Percentiles rank a stretch among this genome's conserved stretches.
These are phyloP conservation scores for Tetramorium simillimum DNA, from an alignment of 1,140 invertebrate genomes.

Conservation along the genomic window DNA sequence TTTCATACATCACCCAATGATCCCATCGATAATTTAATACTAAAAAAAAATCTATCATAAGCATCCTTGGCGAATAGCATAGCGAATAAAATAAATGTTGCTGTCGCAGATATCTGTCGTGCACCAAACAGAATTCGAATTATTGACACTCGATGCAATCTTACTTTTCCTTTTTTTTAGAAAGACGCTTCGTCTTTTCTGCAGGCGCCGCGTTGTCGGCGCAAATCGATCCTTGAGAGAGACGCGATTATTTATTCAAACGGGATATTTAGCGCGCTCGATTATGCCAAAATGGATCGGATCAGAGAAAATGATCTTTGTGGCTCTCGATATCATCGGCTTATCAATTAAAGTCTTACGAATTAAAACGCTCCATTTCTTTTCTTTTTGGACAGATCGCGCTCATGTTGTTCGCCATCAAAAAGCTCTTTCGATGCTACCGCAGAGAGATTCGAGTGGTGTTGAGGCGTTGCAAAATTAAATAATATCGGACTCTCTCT, in stretches of 20 bases:
- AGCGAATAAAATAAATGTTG: background rate
- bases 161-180: background rate
- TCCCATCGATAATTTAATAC: background rate
- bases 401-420: background rate
- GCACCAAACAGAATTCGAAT: background rate
- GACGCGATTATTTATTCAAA: conserved; percentile 53
- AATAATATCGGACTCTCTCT: conserved; percentile 20
- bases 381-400: background rate
- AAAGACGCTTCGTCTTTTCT: conserved; percentile 16
- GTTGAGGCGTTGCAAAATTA: conserved; percentile 25
- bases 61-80: background rate
- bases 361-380: background rate
- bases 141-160: background rate
- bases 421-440: conserved; percentile 22
- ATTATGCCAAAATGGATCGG: conserved; percentile 24
- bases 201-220: conserved; percentile 27
- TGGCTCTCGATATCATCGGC: background rate
- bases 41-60: background rate
- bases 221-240: conserved; percentile 34
- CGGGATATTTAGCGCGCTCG: conserved; percentile 40
- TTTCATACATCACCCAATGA: background rate
- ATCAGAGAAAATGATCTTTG: conserved; percentile 5
- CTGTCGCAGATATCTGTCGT: background rate
- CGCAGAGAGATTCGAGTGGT: background rate
- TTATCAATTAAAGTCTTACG: conserved; percentile 5